Base-by-base conservation (phyloP, 2,113 vertebrate genomes). In the Thermophis baileyi region DNA sequence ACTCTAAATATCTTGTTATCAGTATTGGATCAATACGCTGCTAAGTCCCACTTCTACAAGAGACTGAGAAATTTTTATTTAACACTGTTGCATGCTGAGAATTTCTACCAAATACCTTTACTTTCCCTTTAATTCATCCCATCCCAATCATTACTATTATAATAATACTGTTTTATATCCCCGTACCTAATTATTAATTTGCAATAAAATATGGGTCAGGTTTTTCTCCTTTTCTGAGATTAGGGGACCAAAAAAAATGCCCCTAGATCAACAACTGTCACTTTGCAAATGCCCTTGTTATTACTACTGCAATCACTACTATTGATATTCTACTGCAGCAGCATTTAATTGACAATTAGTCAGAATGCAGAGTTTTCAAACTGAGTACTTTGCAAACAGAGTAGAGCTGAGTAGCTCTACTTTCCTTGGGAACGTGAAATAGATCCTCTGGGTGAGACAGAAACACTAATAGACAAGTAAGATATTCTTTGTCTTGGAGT, bases 221-320 rank as follows among this genome's bases (percentile, higher is more conserved):
- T 69, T 93, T 93, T 93, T 27, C 88, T 18, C 25, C 0, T 74
- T 89, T 35, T 7, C 16, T 91, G 14, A 74, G 0, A 0, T 9
- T 30, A 3, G 40, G 2, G 0, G n/a, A 85, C n/a, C 46, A 81
- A 12, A 53, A 25, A 51, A 27, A 53, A 47, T 40, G 3, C 25
- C 25, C 9, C 25, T 60, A 30, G 57, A 27, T 60, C 25, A 60
- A 11, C 57, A 60, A 25, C 87, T 2, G 47, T 4, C 1, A 40
- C 44, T 0, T 6, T 47, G 4, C 24, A 57, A 11, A 16, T 0
- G 0, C 35, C 10, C n/a, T 27, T 0, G 0, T 30, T 49, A 53
- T 50, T 46, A 35, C 6, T 6, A 6, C 8, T 27, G 18, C 11
- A 46, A 20, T 47, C 3, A 22, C 6, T 18, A 63, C 24, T 46